These are phyloP conservation scores for Spondyliosoma cantharus DNA, from an alignment of 2,797 vertebrate species.

Conservation along the genomic window DNA sequence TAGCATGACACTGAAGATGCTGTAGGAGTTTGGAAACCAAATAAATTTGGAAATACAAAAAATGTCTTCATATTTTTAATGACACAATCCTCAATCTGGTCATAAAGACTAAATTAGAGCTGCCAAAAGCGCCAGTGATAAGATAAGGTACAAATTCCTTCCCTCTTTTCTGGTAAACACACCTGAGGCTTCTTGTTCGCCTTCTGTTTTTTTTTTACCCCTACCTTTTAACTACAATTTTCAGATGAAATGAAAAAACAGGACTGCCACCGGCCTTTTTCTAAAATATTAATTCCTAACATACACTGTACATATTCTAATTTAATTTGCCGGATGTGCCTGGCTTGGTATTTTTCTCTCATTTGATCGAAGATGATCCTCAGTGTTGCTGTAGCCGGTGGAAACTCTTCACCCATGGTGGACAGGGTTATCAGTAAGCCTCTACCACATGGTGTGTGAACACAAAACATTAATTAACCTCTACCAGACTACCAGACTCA, in stretches of 20 bases:
- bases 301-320: background rate
- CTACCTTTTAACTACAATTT: background rate
- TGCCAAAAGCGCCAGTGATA: background rate
- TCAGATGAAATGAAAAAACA: background rate
- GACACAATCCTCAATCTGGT: background rate
- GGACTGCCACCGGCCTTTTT: background rate
- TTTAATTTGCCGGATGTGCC: background rate
- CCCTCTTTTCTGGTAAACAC: background rate
- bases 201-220: background rate
- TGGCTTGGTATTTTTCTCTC: background rate
- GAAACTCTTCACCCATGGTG: background rate
- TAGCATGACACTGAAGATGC: conserved; percentile 32
- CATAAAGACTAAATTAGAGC: background rate
- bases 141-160: background rate
- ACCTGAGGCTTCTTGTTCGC: background rate
- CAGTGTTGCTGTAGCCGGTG: background rate
- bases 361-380: background rate
- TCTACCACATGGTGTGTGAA: background rate
- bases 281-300: background rate
- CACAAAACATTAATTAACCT: background rate
- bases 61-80: background rate
- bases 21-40: conserved; percentile 10
- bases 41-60: conserved; percentile 20
- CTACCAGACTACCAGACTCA: background rate
- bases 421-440: background rate